Base-by-base conservation (phyloP, 2,113 vertebrate genomes). In the Columba janthina region DNA sequence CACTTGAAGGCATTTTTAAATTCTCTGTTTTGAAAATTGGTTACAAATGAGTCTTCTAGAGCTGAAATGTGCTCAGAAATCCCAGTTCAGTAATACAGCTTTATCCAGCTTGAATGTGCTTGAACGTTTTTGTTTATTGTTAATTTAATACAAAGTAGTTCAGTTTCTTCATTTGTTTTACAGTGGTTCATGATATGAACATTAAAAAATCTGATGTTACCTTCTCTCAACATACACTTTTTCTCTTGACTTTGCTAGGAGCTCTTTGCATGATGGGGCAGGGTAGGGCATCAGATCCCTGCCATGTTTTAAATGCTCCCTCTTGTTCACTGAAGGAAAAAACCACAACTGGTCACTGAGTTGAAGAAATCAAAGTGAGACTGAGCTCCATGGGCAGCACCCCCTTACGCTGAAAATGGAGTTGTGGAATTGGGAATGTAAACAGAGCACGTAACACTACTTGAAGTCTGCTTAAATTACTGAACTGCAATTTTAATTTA, bases 1-100 rank as follows among this genome's bases (percentile, higher is more conserved):
- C 66, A 90, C 76, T 93, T 91, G 70, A 94, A 96, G 78, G 78
- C 60, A 60, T 96, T 96, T 89, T 89, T 57, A 71, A 90, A 60
- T 48, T 78, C 75, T 93, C 7, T 48, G 57, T 90, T 87, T 88
- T 89, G 76, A 90, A 86, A 88, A 73, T 20, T 62, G 67, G 54
- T 83, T 91, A 81, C 57, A 88, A 29, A 70, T 67, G 9, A 74
- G 56, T 81, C 38, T 74, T 57, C 15, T 71, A 42, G 61, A 80
- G 54, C 60, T 85, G 51, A 77, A 67, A 38, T 3, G 5, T 75
- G 56, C 38, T 94, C 89, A 12, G 46, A 92, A 90, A 86, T 95
- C 75, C 85, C 88, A 90, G 82, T 67, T 91, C 71, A 86, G 91
- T 95, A 90, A 74, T 60, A 36, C 12, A 82, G 50, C 25, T 61